These are phyloP conservation scores for Lithobates pipiens DNA, from an alignment of 2,797 vertebrate species.

Conservation along the genomic window DNA sequence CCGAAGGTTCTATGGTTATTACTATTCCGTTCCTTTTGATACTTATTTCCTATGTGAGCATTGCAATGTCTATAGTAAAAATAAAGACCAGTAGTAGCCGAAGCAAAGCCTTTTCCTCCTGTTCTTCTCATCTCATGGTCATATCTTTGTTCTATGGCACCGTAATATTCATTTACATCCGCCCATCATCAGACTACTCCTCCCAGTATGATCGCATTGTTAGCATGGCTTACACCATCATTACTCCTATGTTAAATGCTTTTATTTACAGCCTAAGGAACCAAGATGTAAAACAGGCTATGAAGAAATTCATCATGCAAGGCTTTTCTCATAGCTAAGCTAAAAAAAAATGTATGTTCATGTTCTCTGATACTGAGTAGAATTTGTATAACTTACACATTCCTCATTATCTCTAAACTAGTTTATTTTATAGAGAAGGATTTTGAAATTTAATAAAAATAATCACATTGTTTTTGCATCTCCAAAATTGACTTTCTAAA, in stretches of 20 bases:
- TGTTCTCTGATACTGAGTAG: no score
- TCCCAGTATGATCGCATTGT: conserved; percentile 21
- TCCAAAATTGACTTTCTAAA: no score
- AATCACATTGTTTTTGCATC: no score
- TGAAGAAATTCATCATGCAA: neutral
- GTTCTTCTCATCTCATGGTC: conserved; percentile 42
- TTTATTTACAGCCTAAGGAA: conserved; percentile 59
- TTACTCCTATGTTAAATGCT: conserved; percentile 54
- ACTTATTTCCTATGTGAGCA: conserved; percentile 1
- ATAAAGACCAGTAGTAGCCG: conserved; percentile 8
- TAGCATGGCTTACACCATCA: conserved; percentile 42
- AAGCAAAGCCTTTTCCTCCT: conserved; percentile 37
- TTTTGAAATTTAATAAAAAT: no score
- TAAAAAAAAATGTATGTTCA: neutral
- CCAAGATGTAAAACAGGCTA: conserved; percentile 21
- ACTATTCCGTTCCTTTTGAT: neutral
- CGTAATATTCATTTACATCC: conserved; percentile 50
- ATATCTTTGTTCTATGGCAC: conserved; percentile 36
- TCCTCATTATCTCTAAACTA: neutral
- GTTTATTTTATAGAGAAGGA: neutral
- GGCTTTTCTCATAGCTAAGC: no score
- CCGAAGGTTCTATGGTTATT: neutral
- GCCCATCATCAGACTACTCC: conserved; percentile 27
- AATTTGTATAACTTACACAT: no score
- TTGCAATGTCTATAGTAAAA: neutral